Conservation (phyloP, 2,113 vertebrate genomes). For the Oxyura jamaicensis region DNA sequence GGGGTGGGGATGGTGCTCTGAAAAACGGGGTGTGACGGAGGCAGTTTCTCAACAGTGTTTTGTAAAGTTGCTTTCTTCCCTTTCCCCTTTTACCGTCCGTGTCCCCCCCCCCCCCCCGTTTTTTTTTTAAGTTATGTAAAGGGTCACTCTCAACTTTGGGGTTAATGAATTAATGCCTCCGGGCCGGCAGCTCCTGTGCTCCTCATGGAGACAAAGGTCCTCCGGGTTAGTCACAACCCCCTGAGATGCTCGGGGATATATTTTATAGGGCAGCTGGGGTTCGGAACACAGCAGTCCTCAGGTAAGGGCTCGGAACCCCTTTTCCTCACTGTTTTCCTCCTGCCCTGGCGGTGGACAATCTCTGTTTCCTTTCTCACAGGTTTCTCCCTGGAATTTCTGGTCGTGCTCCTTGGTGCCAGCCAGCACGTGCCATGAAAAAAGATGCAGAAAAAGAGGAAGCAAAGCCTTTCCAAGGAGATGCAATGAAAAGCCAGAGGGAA, state of each 20-base stretch:
- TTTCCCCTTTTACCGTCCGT: too few species aligned
- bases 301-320: background rate
- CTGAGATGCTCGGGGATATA: background rate
- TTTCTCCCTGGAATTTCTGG: background rate
- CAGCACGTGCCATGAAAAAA: rapidly evolving
- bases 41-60: constrained; percentile 35
- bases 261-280: background rate
- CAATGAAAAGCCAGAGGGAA: background rate
- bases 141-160: background rate
- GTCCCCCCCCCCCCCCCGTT: too few species aligned
- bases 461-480: rapidly evolving
- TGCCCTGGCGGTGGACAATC: background rate
- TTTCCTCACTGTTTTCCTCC: background rate
- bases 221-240: rapidly evolving
- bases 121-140: too few species aligned
- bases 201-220: too few species aligned
- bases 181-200: background rate
- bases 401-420: rapidly evolving
- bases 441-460: background rate
- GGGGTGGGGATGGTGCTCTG: constrained; percentile 39
- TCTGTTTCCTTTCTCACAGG: background rate
- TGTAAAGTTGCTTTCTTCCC: background rate
- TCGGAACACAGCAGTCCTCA: rapidly evolving
- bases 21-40: constrained; percentile 11
- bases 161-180: background rate